Evolutionary conservation across 1,140 invertebrate species (phyloP).

Genomic region (Phthorimaea operculella): DNA sequence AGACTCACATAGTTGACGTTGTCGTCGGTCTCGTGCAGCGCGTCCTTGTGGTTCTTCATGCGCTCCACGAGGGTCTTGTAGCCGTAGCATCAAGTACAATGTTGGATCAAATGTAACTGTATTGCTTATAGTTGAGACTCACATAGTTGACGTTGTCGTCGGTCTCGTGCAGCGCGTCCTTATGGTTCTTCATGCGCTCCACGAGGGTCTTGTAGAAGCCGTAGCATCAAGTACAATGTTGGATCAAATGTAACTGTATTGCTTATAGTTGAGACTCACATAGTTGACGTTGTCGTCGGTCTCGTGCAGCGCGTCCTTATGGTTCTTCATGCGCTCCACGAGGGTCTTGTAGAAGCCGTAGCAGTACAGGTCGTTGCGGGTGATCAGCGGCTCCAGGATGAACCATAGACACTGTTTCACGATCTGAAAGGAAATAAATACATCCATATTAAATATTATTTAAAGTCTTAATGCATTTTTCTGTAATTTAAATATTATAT

Average conservation of each 20-base stretch:
- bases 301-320: constrained; percentile 87
- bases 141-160: constrained; percentile 84
- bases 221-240: too few relatives aligned
- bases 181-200: constrained; percentile 92
- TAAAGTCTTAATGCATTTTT: too few relatives aligned
- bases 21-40: constrained; percentile 82
- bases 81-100: too few relatives aligned
- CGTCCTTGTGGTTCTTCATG: constrained; percentile 93
- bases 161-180: constrained; percentile 84
- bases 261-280: constrained; percentile 75
- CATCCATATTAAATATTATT: too few relatives aligned
- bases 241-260: too few relatives aligned
- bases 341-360: constrained; percentile 96
- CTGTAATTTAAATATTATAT: too few relatives aligned
- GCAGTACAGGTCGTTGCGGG: constrained; percentile 93
- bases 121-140: too few relatives aligned
- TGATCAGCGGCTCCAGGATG: constrained; percentile 92
- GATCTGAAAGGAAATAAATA: constrained; percentile 26
- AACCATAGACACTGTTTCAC: constrained; percentile 92
- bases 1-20: constrained; percentile 81
- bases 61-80: constrained; percentile 93
- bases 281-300: constrained; percentile 84
- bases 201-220: constrained; percentile 96
- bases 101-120: too few relatives aligned
- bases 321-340: constrained; percentile 91